phyloP scores from a whole-genome alignment of 2,113 vertebrate species.

The Azemiops feae region DNA sequence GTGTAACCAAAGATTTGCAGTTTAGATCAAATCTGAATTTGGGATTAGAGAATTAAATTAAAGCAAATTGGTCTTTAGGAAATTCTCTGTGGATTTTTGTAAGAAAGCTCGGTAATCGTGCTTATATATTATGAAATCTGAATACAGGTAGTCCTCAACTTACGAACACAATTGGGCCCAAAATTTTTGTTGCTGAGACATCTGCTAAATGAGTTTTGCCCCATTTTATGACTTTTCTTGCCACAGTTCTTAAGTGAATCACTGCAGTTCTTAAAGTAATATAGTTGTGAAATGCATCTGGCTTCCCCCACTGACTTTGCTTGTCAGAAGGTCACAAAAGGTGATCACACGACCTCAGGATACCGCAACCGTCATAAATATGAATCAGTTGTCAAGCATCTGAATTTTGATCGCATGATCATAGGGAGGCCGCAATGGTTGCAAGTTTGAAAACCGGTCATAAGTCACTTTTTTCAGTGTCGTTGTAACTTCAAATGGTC shows the following conservation, averaged over 20 bases:
- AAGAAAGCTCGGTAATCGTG: not conserved
- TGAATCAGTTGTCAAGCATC: not conserved
- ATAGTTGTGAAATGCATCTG: not conserved
- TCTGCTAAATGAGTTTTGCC: not conserved
- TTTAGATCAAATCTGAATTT: not conserved
- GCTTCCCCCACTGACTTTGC: not conserved
- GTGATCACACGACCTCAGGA: not conserved
- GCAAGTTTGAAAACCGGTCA: rapidly evolving
- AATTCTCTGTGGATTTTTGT: not conserved
- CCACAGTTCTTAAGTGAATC: not conserved
- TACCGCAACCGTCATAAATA: not conserved
- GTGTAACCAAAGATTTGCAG: not conserved
- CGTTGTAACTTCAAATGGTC: too few relatives aligned
- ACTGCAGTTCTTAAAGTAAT: not conserved
- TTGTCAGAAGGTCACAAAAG: not conserved
- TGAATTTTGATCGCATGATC: not conserved
- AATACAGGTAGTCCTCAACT: not conserved
- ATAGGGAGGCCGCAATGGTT: not conserved
- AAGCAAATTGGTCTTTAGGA: not conserved
- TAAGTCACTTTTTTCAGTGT: too few relatives aligned
- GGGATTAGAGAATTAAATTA: not conserved
- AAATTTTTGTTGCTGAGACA: not conserved
- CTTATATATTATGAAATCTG: not conserved
- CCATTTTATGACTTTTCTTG: not conserved
- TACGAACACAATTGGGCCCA: not conserved